Conservation (phyloP, 2,113 vertebrate genomes). For the Galeopterus variegatus region DNA sequence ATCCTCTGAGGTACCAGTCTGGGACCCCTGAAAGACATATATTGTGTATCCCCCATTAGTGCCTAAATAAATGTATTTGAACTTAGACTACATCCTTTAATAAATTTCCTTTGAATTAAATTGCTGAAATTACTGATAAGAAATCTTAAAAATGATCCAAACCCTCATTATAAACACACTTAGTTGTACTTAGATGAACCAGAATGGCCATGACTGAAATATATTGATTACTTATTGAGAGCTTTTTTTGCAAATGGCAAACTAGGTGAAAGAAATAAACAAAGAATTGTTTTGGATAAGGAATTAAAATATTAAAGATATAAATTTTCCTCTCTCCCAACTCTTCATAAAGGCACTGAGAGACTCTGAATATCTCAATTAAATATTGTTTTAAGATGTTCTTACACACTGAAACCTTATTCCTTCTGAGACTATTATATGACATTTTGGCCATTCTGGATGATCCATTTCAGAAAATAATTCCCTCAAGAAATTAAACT, state of each 20-base stretch:
- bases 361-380: background rate
- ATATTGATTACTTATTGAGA: background rate
- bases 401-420: background rate
- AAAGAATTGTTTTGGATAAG: background rate
- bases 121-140: background rate
- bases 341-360: background rate
- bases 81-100: background rate
- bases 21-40: background rate
- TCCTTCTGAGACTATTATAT: conserved; percentile 27
- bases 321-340: background rate
- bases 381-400: conserved; percentile 45
- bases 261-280: conserved; percentile 16
- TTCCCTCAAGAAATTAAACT: conserved; percentile 72
- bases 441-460: conserved; percentile 37
- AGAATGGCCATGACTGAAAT: background rate
- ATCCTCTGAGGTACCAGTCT: background rate
- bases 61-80: background rate
- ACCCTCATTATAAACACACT: background rate
- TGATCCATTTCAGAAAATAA: conserved; percentile 53
- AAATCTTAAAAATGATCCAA: background rate
- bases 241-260: conserved; percentile 24
- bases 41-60: background rate
- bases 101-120: background rate
- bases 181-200: background rate
- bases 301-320: background rate